phyloP scores from a whole-genome alignment of 1,140 invertebrate species.

The Bombus cullumanus region DNA sequence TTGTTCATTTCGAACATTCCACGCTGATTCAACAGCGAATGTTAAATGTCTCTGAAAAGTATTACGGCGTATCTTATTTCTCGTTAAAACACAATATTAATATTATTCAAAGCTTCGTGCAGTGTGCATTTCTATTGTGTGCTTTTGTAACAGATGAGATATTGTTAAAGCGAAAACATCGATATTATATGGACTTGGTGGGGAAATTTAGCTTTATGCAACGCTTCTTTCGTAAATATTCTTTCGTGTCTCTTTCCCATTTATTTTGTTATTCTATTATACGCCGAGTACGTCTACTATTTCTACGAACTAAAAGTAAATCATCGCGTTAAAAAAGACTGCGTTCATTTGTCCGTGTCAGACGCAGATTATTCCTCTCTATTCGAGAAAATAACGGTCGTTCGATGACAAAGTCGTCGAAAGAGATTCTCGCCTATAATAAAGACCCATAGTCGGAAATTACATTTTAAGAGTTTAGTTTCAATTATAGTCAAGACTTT shows the following conservation, averaged over 20 bases:
- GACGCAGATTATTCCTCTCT: neutral
- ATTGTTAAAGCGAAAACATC: neutral
- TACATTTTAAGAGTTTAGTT: neutral
- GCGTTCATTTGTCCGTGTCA: neutral
- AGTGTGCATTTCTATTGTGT: neutral
- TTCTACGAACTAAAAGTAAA: neutral
- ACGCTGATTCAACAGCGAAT: neutral
- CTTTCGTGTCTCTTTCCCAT: no score
- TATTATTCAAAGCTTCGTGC: accelerated
- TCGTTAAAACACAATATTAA: neutral
- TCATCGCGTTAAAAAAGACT: neutral
- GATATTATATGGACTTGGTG: no score
- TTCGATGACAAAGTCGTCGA: neutral
- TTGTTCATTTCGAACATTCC: neutral
- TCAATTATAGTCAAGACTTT: neutral
- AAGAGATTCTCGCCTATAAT: no score
- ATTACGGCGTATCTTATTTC: no score
- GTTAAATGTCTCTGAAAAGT: neutral
- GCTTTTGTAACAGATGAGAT: neutral
- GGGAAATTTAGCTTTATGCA: neutral
- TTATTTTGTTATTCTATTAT: neutral
- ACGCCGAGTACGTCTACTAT: neutral
- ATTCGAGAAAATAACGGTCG: neutral
- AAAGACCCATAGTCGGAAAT: no score
- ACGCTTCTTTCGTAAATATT: neutral